Conservation (phyloP, 2,888 invertebrate species). For the Fragum fragum region DNA sequence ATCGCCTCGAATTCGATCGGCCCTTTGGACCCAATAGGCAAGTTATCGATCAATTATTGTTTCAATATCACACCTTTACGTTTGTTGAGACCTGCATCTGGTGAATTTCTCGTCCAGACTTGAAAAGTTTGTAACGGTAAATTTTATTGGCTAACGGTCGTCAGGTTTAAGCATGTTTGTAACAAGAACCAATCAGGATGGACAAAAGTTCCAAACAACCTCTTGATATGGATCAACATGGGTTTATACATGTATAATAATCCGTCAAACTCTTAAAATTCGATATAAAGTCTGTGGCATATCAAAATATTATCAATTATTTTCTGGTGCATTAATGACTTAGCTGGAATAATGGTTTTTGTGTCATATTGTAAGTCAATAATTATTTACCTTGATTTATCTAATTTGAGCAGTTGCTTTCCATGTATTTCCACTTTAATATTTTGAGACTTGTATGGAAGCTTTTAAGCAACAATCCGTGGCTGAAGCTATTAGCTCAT, state of each 20-base stretch:
- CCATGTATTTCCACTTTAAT: too few relatives aligned
- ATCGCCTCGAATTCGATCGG: slow-evolving; percentile 47
- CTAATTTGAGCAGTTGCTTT: too few relatives aligned
- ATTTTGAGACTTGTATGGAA: too few relatives aligned
- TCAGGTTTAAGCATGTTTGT: slow-evolving; percentile 71
- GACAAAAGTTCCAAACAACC: slow-evolving; percentile 54
- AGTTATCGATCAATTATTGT: slow-evolving; percentile 53
- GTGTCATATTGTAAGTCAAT: slow-evolving; percentile 65
- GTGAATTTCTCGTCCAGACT: slow-evolving; percentile 61
- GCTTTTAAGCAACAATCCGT: too few relatives aligned
- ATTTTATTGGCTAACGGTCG: slow-evolving; percentile 65
- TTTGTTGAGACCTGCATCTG: slow-evolving; percentile 60
- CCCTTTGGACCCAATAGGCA: slow-evolving; percentile 46
- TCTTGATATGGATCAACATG: slow-evolving; percentile 59
- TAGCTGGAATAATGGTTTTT: slow-evolving; percentile 61
- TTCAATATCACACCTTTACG: slow-evolving; percentile 28
- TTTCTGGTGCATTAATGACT: slow-evolving; percentile 18
- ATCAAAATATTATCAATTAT: background rate
- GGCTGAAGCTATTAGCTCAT: too few relatives aligned
- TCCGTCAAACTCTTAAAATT: slow-evolving; percentile 13
- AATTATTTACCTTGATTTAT: too few relatives aligned
- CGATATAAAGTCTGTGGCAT: background rate
- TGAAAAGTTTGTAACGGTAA: slow-evolving; percentile 56
- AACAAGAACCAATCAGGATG: slow-evolving; percentile 67
- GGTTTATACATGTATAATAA: slow-evolving; percentile 66